Base-by-base conservation (phyloP, 2,113 vertebrate genomes). In the Toxotes jaculatrix region DNA sequence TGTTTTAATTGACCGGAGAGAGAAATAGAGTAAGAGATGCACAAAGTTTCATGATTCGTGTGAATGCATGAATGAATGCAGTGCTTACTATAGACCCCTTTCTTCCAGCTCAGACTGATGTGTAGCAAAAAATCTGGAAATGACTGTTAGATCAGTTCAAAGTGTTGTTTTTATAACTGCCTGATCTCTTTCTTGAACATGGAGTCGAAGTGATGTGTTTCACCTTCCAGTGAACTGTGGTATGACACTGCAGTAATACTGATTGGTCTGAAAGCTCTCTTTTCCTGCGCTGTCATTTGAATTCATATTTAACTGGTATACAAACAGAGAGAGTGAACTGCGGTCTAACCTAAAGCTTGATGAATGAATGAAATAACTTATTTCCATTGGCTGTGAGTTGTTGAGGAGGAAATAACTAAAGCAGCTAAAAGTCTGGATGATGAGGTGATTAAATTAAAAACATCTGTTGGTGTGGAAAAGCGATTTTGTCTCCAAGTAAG, bases 371-470 rank as follows among this genome's bases (percentile, higher is more conserved):
- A 7, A 60, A 38, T 19, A 31, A 62, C 63, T 73, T 45, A 69
- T 76, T 83, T 72, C 61, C 68, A 32, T 45, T 34, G 70, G 38
- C 66, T 83, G 64, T 55, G 76, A 82, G 40, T 34, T 66, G 47
- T 68, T 78, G 57, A 32, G 42, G 62, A 66, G 73, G 77, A 80
- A 82, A 77, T 74, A 70, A 73, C 34, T 21, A 36, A 72, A 42
- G 62, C 43, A 42, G 27, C 83, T 75, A 40, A 77, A 57, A 55
- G 49, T 47, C 45, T 43, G 53, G 79, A 72, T 66, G 75, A 87
- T 66, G 75, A 87, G 45, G 69, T 72, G 87, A 61, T 82, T 14
- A 71, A 87, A 89, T 88, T 74, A 64, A 70, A 84, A 89, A 71
- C 82, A 85, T 65, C 17, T 87, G 86, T 73, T 19, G 23, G 49